These are phyloP conservation scores for Pandemis cinnamomeana DNA, from an alignment of 2,888 invertebrate genomes.

Conservation along the genomic window DNA sequence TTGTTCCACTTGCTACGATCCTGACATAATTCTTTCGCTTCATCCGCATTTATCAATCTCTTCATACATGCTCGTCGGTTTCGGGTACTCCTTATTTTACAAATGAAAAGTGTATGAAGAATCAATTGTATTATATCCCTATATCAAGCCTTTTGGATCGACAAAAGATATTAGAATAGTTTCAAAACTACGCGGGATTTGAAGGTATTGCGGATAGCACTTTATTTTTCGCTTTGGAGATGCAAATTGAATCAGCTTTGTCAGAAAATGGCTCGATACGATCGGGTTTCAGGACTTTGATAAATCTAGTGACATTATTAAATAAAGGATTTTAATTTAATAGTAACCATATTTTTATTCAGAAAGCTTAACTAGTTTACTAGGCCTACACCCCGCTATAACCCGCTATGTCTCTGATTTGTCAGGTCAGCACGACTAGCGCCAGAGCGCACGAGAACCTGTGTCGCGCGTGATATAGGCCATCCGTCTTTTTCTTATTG, in stretches of 20 bases:
- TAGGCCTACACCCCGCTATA: no score
- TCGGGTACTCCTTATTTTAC: not conserved
- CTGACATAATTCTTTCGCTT: no score
- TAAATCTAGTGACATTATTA: not conserved
- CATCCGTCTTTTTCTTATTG: no score
- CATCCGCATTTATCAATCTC: no score
- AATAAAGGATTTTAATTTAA: no score
- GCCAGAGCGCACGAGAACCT: no score
- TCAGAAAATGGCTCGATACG: not conserved
- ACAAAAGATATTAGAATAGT: not conserved
- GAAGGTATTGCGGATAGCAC: slow-evolving; percentile 11
- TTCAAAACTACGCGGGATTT: slow-evolving; percentile 2
- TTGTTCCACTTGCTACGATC: no score
- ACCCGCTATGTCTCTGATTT: no score
- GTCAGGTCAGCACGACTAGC: no score
- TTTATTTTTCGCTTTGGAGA: not conserved
- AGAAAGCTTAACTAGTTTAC: not conserved
- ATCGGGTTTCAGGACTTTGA: not conserved
- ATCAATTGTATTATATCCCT: not conserved
- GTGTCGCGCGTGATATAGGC: no score
- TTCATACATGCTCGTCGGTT: no score
- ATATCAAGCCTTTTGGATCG: no score
- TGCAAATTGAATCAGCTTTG: not conserved
- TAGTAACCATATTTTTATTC: not conserved
- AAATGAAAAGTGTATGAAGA: not conserved